Evolutionary conservation across 2,797 vertebrate species (phyloP), one percentile per base, ranked within the genome.

Genomic region (Acanthurus lineatus): DNA sequence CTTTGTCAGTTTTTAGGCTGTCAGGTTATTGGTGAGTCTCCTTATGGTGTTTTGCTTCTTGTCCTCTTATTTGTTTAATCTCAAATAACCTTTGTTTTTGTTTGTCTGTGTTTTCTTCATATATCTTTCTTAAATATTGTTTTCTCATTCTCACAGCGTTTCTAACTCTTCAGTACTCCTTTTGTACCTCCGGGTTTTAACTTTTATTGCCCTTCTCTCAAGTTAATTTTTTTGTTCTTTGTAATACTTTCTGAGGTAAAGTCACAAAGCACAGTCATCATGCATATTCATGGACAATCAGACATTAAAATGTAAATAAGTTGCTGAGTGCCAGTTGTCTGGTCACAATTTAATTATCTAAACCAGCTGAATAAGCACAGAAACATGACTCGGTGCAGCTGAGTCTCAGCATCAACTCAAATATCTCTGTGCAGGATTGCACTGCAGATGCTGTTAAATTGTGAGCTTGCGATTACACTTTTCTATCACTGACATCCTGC

Each of bases 201-300:
- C 28, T 32, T 32, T 32, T 32, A 32, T 32, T 32, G 28, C 28
- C 28, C 28, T 32, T 32, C 28, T 32, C 28, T 32, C 28, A 32
- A 32, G 28, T 32, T 32, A 32, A 32, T 32, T 32, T 32, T 32
- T 32, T 32, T 32, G 28, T 32, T 32, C 28, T 32, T 32, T 32
- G 28, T 32, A 32, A 32, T 32, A 32, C 28, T 32, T 32, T 32
- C 28, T 4, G 4, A 32, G 28, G 28, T 60, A 62, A 48, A 58
- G 49, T 54, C 28, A 66, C 15, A 40, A 63, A 77, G 66, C 14
- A 69, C n/a, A 47, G 51, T 48, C 16, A 54, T 45, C 48, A 77
- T 85, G 48, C 51, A 69, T 66, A 74, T 65, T 69, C 65, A 81
- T 54, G 32, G 44, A 28, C 38, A 77, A 72, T 68, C 53, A 52